Percentiles rank a stretch among this genome's conserved stretches.
These are phyloP conservation scores for Capitulum mitella DNA, from an alignment of 2,888 invertebrate genomes.

Conservation along the genomic window DNA sequence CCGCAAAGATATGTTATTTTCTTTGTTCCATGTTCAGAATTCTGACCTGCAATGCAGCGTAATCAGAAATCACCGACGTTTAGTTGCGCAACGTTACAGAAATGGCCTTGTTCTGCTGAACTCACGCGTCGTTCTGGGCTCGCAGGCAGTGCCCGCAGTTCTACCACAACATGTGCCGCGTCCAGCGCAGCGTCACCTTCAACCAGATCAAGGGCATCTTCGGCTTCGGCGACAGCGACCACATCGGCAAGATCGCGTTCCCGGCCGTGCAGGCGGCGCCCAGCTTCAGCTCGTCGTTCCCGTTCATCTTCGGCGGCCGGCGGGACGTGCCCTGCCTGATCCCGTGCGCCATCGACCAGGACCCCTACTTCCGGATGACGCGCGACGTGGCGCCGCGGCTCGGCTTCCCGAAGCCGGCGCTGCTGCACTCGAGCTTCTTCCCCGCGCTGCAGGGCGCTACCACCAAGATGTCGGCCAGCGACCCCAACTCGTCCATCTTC, in stretches of 20 bases:
- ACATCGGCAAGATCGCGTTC: constrained; percentile 93
- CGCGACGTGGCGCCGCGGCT: constrained; percentile 93
- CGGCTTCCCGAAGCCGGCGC: constrained; percentile 76
- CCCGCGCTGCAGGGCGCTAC: constrained; percentile 93
- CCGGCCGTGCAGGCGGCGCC: constrained; percentile 96
- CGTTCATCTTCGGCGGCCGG: constrained; percentile 74
- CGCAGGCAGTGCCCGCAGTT: constrained; percentile 70
- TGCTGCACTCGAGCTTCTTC: constrained; percentile 80
- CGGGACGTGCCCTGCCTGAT: constrained; percentile 75
- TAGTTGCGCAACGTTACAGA: too few species aligned
- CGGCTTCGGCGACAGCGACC: constrained; percentile 92
- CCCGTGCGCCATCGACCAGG: constrained; percentile 98
- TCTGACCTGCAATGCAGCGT: too few species aligned
- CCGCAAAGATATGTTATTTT: too few species aligned
- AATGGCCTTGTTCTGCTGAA: too few species aligned
- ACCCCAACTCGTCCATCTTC: constrained; percentile 85
- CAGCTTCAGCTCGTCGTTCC: constrained; percentile 79
- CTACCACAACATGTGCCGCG: constrained; percentile 78
- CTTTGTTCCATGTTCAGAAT: too few species aligned
- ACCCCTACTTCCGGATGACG: constrained; percentile 98
- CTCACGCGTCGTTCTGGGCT: too few species aligned
- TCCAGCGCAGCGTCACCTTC: constrained; percentile 90
- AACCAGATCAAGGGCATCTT: constrained; percentile 98
- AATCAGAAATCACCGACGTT: too few species aligned
- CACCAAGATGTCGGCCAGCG: constrained; percentile 98